Base-by-base conservation (phyloP, 2,113 vertebrate genomes). In the Leptosomus discolor region DNA sequence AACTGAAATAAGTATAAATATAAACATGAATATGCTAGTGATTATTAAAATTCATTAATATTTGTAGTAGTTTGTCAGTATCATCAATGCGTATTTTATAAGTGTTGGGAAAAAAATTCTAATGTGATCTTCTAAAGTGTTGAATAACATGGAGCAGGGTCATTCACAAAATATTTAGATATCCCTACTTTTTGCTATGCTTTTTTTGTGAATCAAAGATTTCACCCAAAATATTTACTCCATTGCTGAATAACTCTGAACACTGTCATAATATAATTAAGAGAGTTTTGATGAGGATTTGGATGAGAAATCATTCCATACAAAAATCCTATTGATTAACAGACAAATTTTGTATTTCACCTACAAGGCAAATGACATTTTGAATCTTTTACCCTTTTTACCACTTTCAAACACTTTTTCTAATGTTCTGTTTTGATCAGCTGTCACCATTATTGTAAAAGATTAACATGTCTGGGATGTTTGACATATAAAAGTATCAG, bases 401-500 rank as follows among this genome's bases (percentile, higher is more conserved):
- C 17, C 19, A 4, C 37, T 91, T 90, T 90, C 80, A 76, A 51
- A 74, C 46, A 45, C 11, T 79, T 63, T 9, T 7, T 57, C 13
- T 58, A 51, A 67, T 63, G 64, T 58, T 92, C 63, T 69, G 85
- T 91, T 88, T 93, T 71, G 48, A 93, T 46, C 57, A 70, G 50
- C 68, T 94, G 57, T 81, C 80, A 71, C 50, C 60, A 82, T 14
- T 37, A 90, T 14, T 74, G 60, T 68, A 75, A 88, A 92, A 94
- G 75, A 93, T 85, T 89, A 96, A 92, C 34, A 30, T 29, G 36
- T 8, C 23, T 86, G 37, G 51, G 60, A 41, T 81, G 54, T 86
- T 81, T 96, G 93, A 92, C 85, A 78, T 76, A 71, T 69, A 73
- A 88, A 96, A 81, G 10, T 82, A 86, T 95, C 92, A 89, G 39